These are phyloP conservation scores for Catalaphyllia jardinei DNA, from an alignment of 64 coral and sea anemone species.

Conservation along the genomic window DNA sequence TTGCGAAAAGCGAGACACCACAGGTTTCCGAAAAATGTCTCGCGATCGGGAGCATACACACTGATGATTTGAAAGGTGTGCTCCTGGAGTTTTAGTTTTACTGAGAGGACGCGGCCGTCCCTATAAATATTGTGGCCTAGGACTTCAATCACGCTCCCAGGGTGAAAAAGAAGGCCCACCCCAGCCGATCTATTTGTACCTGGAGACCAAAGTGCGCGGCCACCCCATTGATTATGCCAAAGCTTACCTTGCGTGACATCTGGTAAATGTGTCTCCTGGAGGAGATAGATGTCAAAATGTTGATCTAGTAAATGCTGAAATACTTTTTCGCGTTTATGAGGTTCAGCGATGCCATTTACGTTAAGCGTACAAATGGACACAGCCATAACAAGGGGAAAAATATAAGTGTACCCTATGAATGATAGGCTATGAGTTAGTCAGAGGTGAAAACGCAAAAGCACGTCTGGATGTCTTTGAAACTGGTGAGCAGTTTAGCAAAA, in stretches of 20 bases:
- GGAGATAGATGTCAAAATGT: constrained; percentile 3
- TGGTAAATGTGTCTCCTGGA: background rate
- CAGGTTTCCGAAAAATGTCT: background rate
- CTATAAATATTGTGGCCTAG: background rate
- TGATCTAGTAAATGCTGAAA: background rate
- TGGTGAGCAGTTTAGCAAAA: too few relatives aligned
- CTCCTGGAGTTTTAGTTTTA: background rate
- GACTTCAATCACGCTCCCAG: background rate
- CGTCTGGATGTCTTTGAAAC: background rate
- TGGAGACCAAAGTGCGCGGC: background rate
- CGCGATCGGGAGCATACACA: background rate
- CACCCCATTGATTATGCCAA: background rate
- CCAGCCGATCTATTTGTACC: background rate
- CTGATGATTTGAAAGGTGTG: too few relatives aligned
- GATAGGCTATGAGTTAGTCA: background rate
- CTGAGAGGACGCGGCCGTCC: background rate
- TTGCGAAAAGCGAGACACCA: background rate
- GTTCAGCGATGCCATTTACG: background rate
- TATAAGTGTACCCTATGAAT: background rate
- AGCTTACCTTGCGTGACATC: background rate
- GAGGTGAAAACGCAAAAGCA: background rate
- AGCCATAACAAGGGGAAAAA: background rate
- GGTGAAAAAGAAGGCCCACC: background rate
- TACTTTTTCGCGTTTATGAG: background rate
- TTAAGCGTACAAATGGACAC: constrained; percentile 13